Evolutionary conservation across 1,140 invertebrate species (phyloP).

Genomic region (Epicauta chinensis): DNA sequence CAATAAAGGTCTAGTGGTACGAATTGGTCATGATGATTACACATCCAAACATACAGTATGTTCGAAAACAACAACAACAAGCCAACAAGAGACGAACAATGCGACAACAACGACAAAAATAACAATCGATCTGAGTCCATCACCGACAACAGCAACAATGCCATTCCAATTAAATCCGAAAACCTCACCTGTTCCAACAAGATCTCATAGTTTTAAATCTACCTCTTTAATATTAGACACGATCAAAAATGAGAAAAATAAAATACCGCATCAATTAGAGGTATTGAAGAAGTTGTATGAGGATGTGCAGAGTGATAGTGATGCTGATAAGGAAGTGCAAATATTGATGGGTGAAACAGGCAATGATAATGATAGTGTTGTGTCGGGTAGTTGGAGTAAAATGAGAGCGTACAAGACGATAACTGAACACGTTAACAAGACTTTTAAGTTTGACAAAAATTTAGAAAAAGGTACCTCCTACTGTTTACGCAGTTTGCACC

Average conservation of each 20-base stretch:
- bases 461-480: constrained; percentile 36
- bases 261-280: constrained; percentile 33
- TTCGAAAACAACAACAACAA: constrained; percentile 36
- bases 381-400: constrained; percentile 42
- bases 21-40: constrained; percentile 36
- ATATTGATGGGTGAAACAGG: constrained; percentile 36
- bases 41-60: constrained; percentile 34
- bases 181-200: constrained; percentile 15
- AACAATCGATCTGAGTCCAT: constrained; percentile 43
- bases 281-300: constrained; percentile 42
- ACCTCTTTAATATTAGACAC: constrained; percentile 41
- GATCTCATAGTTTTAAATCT: constrained; percentile 41
- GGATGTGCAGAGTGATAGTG: constrained; percentile 38
- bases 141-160: constrained; percentile 9
- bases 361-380: constrained; percentile 33
- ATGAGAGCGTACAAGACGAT: constrained; percentile 37
- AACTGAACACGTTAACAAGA: constrained; percentile 19
- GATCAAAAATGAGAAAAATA: constrained; percentile 24
- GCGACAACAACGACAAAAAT: constrained; percentile 39
- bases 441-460: constrained; percentile 27
- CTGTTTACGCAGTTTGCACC: background rate
- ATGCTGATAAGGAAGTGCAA: constrained; percentile 45
- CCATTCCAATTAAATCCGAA: background rate
- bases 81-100: constrained; percentile 25
- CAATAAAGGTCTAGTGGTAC: constrained; percentile 41